Percentiles rank a stretch among this genome's conserved stretches.
Conservation (phyloP, 1,140 invertebrate species). For the Trissolcus basalis region DNA sequence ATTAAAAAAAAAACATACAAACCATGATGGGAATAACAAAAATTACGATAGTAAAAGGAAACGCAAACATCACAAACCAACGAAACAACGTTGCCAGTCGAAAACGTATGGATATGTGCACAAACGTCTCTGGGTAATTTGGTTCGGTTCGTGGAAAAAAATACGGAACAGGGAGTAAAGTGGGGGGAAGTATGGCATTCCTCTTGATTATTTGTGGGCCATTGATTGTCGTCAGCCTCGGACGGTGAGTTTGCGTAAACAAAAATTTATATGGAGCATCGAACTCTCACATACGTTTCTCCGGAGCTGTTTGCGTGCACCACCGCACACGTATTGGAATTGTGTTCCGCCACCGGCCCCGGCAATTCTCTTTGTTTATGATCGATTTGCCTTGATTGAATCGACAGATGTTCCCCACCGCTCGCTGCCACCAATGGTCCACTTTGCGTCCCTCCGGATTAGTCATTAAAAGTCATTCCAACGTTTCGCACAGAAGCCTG, state of each 20-base stretch:
- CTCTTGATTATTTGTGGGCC: constrained; percentile 24
- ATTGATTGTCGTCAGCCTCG: constrained; percentile 19
- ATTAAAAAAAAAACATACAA: no score
- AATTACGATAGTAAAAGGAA: no score
- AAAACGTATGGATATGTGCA: no score
- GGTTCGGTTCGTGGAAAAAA: neutral
- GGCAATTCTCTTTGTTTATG: constrained; percentile 56
- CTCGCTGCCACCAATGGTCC: constrained; percentile 28
- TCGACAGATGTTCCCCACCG: constrained; percentile 65
- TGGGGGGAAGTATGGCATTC: constrained; percentile 2
- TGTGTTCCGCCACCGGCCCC: neutral
- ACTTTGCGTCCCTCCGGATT: constrained; percentile 39
- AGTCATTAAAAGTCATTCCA: constrained; percentile 45
- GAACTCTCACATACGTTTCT: constrained; percentile 13
- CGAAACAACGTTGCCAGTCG: no score
- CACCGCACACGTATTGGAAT: neutral
- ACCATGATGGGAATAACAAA: no score
- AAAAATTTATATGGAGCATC: constrained; percentile 33
- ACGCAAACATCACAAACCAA: no score
- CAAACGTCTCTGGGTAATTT: neutral
- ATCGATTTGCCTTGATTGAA: constrained; percentile 57
- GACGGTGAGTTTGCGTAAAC: constrained; percentile 32
- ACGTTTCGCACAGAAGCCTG: constrained; percentile 28
- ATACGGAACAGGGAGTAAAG: constrained; percentile 1
- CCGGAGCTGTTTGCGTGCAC: constrained; percentile 7